These are phyloP conservation scores for Labeo calbasu DNA, from an alignment of 2,797 vertebrate species.

Conservation along the genomic window DNA sequence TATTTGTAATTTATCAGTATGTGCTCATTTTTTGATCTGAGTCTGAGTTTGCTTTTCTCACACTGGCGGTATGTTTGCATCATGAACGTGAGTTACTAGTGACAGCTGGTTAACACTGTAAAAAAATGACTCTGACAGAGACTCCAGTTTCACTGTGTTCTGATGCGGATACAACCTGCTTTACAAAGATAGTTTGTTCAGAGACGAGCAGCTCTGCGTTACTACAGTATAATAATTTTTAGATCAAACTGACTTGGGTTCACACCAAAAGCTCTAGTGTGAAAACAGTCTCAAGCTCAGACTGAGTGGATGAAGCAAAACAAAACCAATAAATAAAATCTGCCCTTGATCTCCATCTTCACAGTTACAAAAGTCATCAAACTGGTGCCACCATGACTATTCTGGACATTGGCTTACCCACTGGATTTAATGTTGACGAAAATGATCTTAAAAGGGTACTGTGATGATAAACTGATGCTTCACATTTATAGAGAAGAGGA, in stretches of 20 bases:
- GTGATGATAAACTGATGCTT: background rate
- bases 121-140: background rate
- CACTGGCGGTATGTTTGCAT: no score
- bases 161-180: accelerated
- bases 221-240: background rate
- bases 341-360: background rate
- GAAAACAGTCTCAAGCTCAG: background rate
- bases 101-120: background rate
- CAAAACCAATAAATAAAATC: background rate
- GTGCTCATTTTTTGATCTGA: background rate
- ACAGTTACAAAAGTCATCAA: slow-evolving; percentile 64
- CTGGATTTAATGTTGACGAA: slow-evolving; percentile 76
- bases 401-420: slow-evolving; percentile 85
- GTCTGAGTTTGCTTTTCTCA: background rate
- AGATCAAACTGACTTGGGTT: accelerated
- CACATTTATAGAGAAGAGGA: background rate
- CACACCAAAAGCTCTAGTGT: background rate
- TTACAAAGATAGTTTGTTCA: background rate
- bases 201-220: accelerated
- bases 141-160: background rate
- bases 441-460: slow-evolving; percentile 79
- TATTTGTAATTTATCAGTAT: background rate
- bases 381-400: slow-evolving; percentile 82
- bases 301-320: background rate
- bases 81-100: no score